Base-by-base conservation (phyloP, 1,140 invertebrate genomes). In the Megalonaias nervosa region DNA sequence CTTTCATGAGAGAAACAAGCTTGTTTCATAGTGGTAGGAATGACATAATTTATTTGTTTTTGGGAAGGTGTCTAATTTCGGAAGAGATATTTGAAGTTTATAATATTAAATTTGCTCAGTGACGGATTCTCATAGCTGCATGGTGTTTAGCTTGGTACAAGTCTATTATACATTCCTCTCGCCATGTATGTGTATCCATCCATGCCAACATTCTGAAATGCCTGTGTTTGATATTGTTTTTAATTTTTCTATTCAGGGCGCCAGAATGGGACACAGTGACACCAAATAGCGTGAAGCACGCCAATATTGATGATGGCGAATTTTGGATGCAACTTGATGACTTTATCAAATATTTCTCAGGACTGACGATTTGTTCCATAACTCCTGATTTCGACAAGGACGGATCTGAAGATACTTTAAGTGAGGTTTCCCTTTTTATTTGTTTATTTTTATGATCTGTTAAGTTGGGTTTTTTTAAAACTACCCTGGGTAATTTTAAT, bases 341-440 rank as follows among this genome's bases (percentile, higher is more conserved):
- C 61, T 88, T 89, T 65, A 69, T 85, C 70, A 81, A 57, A 19
- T 87, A 83, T 70, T 89, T 89, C 71, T 81, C 80, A 16, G 80
- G 85, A n/a, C 79, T 81, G 17, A 85, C 84, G 16, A 85, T 89
- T 23, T 88, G 87, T 38, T 83, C 80, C n/a, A 62, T 87, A 14
- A 85, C 84, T 15, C 87, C 87, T 6, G 85, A 89, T 72, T 83
- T 88, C 74, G 86, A 89, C 62, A 71, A 60, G 23, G 87, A 88
- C 71, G 87, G 86, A 15, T 17, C 59, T 17, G 62, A 68, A 1
- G 86, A 88, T 74, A 74, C 73, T 3, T 66, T 88, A 19, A 81
- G 87, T 89, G 77, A 81, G 87, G 74, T n/a, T 48, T 23, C 57
- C 14, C 58, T 23, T 75, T 58, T 11, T 6, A 48, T 48, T 48